Base-by-base conservation (phyloP, 2,888 invertebrate genomes). In the Apoda limacodes region DNA sequence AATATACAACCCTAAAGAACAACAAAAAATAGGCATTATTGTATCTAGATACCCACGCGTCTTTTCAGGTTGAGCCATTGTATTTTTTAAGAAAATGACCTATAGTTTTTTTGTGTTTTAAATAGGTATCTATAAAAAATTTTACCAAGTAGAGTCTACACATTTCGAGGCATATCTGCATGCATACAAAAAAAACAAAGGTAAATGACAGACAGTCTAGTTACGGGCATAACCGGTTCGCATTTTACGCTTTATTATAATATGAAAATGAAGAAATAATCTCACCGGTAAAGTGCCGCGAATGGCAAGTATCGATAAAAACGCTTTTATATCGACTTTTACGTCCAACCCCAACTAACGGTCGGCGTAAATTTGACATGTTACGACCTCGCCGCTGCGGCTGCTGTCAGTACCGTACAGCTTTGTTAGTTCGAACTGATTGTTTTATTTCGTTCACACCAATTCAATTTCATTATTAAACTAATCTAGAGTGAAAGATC, bases 201-300 rank as follows among this genome's bases (percentile, higher is more conserved):
- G n/a, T n/a, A n/a, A n/a, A n/a, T n/a, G n/a, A n/a, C n/a, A n/a
- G n/a, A n/a, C n/a, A n/a, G n/a, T n/a, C n/a, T n/a, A n/a, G n/a
- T n/a, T n/a, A n/a, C n/a, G n/a, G n/a, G n/a, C n/a, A n/a, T n/a
- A 61, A 59, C 55, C 58, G 54, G 56, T 55, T 45, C 56, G 49
- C 42, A 47, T 46, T 49, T 50, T 48, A 45, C 50, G 45, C n/a
- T n/a, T n/a, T n/a, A 26, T 40, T 39, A 32, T 40, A 42, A 47
- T 56, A 56, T 54, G 53, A 62, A 60, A 64, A 72, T 74, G 57
- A 72, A 72, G 74, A 72, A 66, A 71, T 72, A 62, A 69, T 60
- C 55, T 46, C 40, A 39, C 36, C 42, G 34, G 53, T 63, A 67
- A 67, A 59, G 65, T 69, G 61, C 50, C 45, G 59, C 44, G 57